These are phyloP conservation scores for Motacilla tschutschensis DNA, from an alignment of 2,113 vertebrate species.

Conservation along the genomic window DNA sequence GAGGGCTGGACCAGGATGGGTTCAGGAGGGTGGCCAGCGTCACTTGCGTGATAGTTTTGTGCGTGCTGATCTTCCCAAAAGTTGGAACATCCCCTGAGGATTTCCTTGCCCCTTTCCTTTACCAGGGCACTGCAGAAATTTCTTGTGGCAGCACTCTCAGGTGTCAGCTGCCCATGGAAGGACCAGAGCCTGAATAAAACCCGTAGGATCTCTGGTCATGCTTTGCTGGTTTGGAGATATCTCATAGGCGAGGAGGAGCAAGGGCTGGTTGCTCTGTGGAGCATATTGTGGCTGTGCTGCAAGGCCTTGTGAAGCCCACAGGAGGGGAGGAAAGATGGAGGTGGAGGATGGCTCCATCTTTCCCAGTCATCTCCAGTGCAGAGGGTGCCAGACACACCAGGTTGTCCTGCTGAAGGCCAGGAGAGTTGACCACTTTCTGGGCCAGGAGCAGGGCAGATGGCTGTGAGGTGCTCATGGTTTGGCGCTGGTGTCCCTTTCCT, in stretches of 20 bases:
- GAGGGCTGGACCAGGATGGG: not conserved
- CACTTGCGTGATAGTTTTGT: accelerated
- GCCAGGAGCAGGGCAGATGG: accelerated
- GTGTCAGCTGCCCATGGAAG: not conserved
- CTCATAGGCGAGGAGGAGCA: accelerated
- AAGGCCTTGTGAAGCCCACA: not conserved
- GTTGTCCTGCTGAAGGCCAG: not conserved
- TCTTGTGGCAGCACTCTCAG: not conserved
- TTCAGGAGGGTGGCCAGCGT: accelerated
- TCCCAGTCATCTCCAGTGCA: accelerated
- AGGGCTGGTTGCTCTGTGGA: not conserved
- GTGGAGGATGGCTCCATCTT: not conserved
- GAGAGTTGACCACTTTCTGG: not conserved
- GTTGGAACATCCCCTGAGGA: not conserved
- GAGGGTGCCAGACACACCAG: accelerated
- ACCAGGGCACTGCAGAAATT: not conserved
- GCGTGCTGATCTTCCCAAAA: not conserved
- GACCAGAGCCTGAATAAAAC: not conserved
- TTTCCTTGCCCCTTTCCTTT: not conserved
- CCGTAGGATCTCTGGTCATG: not conserved
- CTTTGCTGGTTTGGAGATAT: not conserved
- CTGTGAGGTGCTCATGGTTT: not conserved
- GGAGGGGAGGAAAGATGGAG: not conserved
- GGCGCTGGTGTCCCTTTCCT: not conserved
- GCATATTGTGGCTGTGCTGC: not conserved